These are phyloP conservation scores for Cynopterus brachyotis DNA, from an alignment of 2,113 vertebrate species.

Conservation along the genomic window DNA sequence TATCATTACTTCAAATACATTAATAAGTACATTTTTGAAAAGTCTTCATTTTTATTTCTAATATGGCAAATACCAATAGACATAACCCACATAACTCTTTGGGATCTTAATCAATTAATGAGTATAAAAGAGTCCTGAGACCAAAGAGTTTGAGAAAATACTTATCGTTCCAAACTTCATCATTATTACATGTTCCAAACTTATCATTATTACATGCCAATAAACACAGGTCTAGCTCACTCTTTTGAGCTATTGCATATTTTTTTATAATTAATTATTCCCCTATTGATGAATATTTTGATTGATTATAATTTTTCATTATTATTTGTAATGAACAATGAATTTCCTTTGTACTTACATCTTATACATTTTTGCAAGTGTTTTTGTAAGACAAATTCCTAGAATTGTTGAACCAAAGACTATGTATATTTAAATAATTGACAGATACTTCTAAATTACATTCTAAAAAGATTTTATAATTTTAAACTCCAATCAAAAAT, in stretches of 20 bases:
- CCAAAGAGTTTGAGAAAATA: background rate
- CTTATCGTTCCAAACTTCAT: background rate
- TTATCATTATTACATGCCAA: background rate
- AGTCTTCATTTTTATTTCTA: constrained; percentile 15
- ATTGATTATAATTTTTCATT: background rate
- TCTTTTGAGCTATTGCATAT: background rate
- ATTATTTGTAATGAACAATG: background rate
- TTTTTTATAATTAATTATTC: background rate
- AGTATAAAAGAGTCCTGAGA: background rate
- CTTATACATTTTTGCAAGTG: background rate
- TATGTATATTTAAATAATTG: background rate
- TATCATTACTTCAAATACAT: constrained; percentile 11
- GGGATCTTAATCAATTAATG: background rate
- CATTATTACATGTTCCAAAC: too few species aligned
- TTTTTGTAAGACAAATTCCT: constrained; percentile 34
- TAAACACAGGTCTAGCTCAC: background rate
- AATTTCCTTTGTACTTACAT: background rate
- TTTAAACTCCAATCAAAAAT: constrained; percentile 1
- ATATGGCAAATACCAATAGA: background rate
- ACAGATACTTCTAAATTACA: constrained; percentile 18
- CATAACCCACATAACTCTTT: background rate
- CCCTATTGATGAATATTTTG: background rate
- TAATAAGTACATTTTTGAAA: background rate
- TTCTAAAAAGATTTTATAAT: background rate
- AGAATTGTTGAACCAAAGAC: background rate